Conservation (phyloP, 2,888 invertebrate genomes). For the Meghimatium bilineatum region DNA sequence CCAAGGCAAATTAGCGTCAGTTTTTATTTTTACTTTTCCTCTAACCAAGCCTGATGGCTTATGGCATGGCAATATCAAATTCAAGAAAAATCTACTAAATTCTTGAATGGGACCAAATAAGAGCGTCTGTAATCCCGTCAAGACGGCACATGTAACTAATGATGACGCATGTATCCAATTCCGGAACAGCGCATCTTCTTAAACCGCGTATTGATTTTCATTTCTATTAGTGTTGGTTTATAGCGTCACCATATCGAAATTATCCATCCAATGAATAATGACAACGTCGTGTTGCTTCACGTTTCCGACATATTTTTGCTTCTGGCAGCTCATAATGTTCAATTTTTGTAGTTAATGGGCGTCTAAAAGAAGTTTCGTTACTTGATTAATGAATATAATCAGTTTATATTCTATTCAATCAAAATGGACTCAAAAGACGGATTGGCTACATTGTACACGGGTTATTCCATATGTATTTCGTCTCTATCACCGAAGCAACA, state of each 20-base stretch:
- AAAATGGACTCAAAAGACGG: too few species aligned
- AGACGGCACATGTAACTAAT: conserved; percentile 26
- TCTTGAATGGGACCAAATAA: conserved; percentile 20
- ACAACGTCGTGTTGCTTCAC: neutral
- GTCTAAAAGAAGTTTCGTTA: too few species aligned
- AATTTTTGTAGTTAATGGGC: too few species aligned
- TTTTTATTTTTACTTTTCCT: too few species aligned
- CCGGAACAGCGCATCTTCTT: conserved; percentile 13
- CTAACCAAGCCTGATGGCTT: neutral
- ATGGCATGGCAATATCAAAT: neutral
- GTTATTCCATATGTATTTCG: too few species aligned
- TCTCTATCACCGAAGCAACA: too few species aligned
- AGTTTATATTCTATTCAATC: too few species aligned
- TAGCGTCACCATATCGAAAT: neutral
- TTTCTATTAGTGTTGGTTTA: neutral
- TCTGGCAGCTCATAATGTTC: too few species aligned
- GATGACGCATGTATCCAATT: conserved; percentile 36
- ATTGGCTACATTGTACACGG: too few species aligned
- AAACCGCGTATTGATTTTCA: conserved; percentile 5
- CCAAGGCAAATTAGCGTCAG: neutral
- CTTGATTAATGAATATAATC: too few species aligned
- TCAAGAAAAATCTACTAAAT: neutral
- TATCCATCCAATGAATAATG: conserved; percentile 3
- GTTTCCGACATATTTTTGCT: neutral
- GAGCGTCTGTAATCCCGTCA: conserved; percentile 8